Conservation (phyloP, 2,113 vertebrate species). For the Notarius quadriscutis region DNA sequence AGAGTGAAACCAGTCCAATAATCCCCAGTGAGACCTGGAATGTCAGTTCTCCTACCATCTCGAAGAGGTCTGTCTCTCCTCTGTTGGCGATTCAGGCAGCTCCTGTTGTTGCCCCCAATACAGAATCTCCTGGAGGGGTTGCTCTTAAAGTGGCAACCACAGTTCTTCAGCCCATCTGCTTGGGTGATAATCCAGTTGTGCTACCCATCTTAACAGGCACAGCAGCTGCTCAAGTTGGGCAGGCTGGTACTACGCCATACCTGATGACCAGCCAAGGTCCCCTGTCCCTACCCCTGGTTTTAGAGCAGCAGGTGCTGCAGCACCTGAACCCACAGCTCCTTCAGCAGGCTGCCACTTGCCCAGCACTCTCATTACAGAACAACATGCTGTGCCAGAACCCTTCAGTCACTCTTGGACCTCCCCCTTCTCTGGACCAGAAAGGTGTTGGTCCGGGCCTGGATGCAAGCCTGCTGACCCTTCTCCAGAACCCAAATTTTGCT, state of each 20-base stretch:
- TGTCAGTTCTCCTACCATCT: slow-evolving; percentile 77
- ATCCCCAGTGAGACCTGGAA: slow-evolving; percentile 82
- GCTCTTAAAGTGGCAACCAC: slow-evolving; percentile 90
- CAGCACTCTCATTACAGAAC: slow-evolving; percentile 76
- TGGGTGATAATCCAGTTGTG: slow-evolving; percentile 90
- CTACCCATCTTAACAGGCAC: slow-evolving; percentile 90
- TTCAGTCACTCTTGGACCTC: slow-evolving; percentile 74
- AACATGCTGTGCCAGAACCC: slow-evolving; percentile 78
- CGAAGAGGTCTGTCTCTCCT: slow-evolving; percentile 81
- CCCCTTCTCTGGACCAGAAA: slow-evolving; percentile 84
- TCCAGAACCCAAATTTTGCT: slow-evolving; percentile 87
- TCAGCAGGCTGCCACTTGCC: slow-evolving; percentile 75
- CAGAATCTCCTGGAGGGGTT: slow-evolving; percentile 82
- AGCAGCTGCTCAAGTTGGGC: slow-evolving; percentile 78
- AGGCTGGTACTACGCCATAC: slow-evolving; percentile 80
- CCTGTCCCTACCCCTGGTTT: slow-evolving; percentile 85
- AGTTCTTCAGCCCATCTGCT: slow-evolving; percentile 91
- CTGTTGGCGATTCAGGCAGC: slow-evolving; percentile 77
- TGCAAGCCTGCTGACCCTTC: slow-evolving; percentile 79
- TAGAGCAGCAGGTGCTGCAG: slow-evolving; percentile 95
- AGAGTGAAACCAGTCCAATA: slow-evolving; percentile 78
- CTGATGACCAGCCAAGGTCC: slow-evolving; percentile 90
- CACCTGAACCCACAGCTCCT: slow-evolving; percentile 88
- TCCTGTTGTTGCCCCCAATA: slow-evolving; percentile 74
- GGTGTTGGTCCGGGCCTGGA: slow-evolving; percentile 78